Base-by-base conservation (phyloP, 2,797 vertebrate species). In the Tenualosa ilisha region DNA sequence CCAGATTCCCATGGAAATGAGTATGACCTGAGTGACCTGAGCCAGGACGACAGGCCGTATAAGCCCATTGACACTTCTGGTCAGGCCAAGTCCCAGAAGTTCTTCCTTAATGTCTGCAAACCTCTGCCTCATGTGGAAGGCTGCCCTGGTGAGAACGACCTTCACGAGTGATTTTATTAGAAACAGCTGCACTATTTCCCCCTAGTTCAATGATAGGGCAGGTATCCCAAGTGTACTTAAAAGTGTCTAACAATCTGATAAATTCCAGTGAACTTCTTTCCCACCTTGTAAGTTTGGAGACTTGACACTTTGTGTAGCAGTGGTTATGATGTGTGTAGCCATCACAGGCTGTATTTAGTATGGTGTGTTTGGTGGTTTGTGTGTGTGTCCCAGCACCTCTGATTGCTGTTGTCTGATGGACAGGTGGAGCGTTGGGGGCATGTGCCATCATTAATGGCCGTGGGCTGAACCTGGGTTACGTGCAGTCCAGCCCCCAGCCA, bases 81-180 rank as follows among this genome's bases (percentile, higher is more conserved):
- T 0, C 89, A 92, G 0, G 94, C 92, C 8, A 94, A 92, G 22
- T 94, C 88, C 0, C 93, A 95, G 88, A 96, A 87, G 0, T 99
- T 99, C 92, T 99, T 96, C 92, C 91, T 99, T 86, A 99, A 96
- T 4, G 94, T 99, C 84, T 99, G 98, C 93, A 97, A 91, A 72
- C 97, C 97, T 1, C 94, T 99, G 20, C 96, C 97, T 0, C 86
- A 88, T 0, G 81, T 96, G 2, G 82, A 88, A 0, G 92, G 93
- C 4, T 99, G 98, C 87, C 94, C 95, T 13, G 96, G 98, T 98
- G 91, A 91, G 95, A 72, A 72, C 0, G 24, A 24, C 61, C 26
- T 68, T 31, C 20, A 6, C 22, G 6, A 22, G 53, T 20, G 53
- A 56, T 20, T 4, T 56, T 2, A 20, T 15, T 20, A 15, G 53